Evolutionary conservation across 2,113 vertebrate genomes (phyloP).

Genomic region (Monarcha castaneiventris): DNA sequence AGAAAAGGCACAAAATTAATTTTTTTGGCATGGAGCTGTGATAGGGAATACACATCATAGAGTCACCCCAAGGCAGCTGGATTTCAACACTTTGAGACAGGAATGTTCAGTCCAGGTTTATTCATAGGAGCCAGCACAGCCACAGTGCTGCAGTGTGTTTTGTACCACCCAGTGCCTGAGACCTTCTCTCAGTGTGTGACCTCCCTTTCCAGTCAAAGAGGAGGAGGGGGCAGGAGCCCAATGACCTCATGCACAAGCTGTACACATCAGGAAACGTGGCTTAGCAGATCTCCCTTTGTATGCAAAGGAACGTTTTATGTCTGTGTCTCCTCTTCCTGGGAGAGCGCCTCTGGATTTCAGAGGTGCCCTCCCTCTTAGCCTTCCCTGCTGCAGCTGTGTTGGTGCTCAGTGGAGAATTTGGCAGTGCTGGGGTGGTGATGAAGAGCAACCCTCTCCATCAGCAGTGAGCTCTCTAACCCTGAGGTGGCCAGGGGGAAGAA

Average conservation of each 20-base stretch:
- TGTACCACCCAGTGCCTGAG: not conserved
- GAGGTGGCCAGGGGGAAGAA: not conserved
- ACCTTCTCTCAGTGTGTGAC: not conserved
- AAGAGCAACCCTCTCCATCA: not conserved
- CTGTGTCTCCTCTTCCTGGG: not conserved
- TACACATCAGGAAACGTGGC: not conserved
- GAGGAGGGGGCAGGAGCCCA: not conserved
- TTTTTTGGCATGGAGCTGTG: too few species aligned
- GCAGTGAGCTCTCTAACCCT: not conserved
- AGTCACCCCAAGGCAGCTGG: not conserved
- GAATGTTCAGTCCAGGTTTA: not conserved
- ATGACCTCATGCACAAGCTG: rapidly evolving
- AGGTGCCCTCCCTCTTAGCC: not conserved
- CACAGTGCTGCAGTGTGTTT: not conserved
- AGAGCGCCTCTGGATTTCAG: not conserved
- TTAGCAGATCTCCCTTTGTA: not conserved
- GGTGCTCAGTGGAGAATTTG: not conserved
- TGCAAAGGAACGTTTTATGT: not conserved
- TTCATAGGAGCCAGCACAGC: not conserved
- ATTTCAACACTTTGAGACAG: not conserved
- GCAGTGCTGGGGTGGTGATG: not conserved
- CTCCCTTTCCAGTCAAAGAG: not conserved
- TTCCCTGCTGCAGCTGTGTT: not conserved
- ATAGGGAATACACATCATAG: too few species aligned
- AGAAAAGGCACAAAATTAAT: too few species aligned